phyloP scores from a whole-genome alignment of 2,113 vertebrate genomes.

The Tor tambroides region DNA sequence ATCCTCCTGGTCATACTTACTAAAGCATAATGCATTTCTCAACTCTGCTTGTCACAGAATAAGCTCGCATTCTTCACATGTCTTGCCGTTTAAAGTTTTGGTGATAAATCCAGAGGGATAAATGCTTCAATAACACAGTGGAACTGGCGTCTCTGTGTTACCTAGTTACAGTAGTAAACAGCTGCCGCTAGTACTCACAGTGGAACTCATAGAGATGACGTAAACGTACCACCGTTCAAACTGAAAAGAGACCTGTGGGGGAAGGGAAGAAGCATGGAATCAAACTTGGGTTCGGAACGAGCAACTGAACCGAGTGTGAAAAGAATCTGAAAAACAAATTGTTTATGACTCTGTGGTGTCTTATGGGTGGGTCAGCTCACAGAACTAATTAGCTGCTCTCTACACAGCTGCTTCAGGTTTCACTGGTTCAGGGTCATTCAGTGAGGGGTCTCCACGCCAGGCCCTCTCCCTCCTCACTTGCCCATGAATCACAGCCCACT shows the following conservation, averaged over 20 bases:
- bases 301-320: background rate
- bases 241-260: background rate
- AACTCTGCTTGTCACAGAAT: background rate
- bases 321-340: background rate
- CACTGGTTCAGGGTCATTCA: conserved; percentile 31
- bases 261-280: background rate
- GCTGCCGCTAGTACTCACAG: background rate
- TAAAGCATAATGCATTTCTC: background rate
- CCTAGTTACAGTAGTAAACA: background rate
- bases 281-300: background rate
- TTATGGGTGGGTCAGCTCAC: conserved; percentile 19
- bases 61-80: background rate
- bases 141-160: background rate
- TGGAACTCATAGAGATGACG: background rate
- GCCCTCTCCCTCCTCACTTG: background rate
- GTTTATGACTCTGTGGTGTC: background rate
- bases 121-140: background rate
- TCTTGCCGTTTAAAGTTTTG: background rate
- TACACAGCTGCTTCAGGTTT: conserved; percentile 17
- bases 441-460: conserved; percentile 22
- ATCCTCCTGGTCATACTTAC: background rate
- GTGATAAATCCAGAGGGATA: background rate
- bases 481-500: conserved; percentile 23
- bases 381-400: conserved; percentile 10
- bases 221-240: background rate